Percentiles rank a stretch among this genome's conserved stretches.
Conservation (phyloP, 64 coral and sea anemone species). For the Stichodactyla mertensii region DNA sequence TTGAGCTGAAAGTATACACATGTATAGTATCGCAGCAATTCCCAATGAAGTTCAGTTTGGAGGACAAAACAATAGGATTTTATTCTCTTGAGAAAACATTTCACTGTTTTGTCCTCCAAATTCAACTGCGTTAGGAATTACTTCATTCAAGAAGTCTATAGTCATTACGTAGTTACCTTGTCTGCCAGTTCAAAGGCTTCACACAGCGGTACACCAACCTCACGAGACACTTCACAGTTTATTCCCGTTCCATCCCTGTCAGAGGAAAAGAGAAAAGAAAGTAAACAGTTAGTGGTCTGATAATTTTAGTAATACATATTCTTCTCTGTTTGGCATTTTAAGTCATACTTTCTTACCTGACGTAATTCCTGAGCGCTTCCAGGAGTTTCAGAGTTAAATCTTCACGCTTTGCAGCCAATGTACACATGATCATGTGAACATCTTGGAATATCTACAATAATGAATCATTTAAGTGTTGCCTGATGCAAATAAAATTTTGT, state of each 20-base stretch:
- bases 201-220: constrained; percentile 57
- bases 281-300: neutral
- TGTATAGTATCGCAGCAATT: no score
- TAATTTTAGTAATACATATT: neutral
- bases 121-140: no score
- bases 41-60: no score
- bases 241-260: constrained; percentile 38
- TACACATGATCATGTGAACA: constrained; percentile 52
- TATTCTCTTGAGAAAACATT: no score
- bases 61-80: no score
- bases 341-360: constrained; percentile 15
- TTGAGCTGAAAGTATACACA: no score
- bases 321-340: neutral
- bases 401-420: constrained; percentile 47
- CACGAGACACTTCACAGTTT: constrained; percentile 46
- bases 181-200: constrained; percentile 77
- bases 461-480: no score
- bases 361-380: constrained; percentile 40
- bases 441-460: constrained; percentile 38
- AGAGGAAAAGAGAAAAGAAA: neutral
- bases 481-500: no score
- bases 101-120: no score
- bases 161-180: constrained; percentile 24
- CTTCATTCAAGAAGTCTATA: no score
- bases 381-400: constrained; percentile 51